These are phyloP conservation scores for Maniola jurtina DNA, from an alignment of 1,140 invertebrate species.

Conservation along the genomic window DNA sequence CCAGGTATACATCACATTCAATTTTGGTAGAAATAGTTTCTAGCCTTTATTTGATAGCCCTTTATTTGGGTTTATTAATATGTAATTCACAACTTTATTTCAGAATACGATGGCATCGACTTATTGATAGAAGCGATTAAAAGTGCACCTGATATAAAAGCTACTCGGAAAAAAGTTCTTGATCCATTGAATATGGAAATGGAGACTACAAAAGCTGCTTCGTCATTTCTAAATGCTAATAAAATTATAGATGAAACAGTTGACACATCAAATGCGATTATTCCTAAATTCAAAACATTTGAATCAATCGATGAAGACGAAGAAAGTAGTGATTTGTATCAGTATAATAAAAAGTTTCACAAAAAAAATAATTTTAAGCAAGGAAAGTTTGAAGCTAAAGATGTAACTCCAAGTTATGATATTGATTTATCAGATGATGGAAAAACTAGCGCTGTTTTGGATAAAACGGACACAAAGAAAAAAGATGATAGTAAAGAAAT, in stretches of 20 bases:
- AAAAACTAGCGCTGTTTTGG: constrained; percentile 8
- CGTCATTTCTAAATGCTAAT: not conserved
- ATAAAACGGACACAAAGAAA: constrained; percentile 16
- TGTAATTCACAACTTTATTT: constrained; percentile 40
- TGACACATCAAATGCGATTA: not conserved
- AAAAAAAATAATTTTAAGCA: constrained; percentile 8
- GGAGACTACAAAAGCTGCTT: not conserved
- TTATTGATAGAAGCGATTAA: constrained; percentile 63
- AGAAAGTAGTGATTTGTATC: constrained; percentile 3
- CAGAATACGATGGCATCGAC: constrained; percentile 65
- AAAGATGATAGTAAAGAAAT: constrained; percentile 10
- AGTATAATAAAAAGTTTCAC: constrained; percentile 11
- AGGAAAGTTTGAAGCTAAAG: not conserved
- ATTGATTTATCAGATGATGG: constrained; percentile 8
- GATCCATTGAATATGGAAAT: not conserved
- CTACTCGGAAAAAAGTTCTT: constrained; percentile 38
- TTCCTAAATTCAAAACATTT: constrained; percentile 20
- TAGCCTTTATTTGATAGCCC: not conserved
- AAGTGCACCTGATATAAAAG: constrained; percentile 61
- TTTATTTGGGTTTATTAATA: not conserved
- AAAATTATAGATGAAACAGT: constrained; percentile 5
- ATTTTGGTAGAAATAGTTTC: too few relatives aligned
- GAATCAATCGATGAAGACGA: constrained; percentile 23
- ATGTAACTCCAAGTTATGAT: not conserved
- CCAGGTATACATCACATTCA: constrained; percentile 39